A percentile compares a stretch with the other conserved stretches of the same genome.
Conservation (phyloP, 2,113 vertebrate genomes). For the Isurus oxyrinchus region DNA sequence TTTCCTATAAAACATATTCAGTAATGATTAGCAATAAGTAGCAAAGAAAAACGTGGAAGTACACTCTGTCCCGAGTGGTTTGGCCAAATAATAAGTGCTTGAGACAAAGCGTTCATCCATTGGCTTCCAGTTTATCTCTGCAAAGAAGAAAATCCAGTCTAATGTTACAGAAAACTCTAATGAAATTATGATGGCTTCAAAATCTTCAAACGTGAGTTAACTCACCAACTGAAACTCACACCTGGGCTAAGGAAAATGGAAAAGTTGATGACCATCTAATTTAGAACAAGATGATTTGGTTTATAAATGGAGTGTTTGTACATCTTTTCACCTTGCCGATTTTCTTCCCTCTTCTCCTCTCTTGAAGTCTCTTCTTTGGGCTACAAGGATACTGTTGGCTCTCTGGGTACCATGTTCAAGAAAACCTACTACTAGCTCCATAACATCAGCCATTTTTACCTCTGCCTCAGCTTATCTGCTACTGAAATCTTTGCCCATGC, state of each 20-base stretch:
- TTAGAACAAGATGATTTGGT: background rate
- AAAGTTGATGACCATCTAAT: background rate
- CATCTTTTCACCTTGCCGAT: background rate
- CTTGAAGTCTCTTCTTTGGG: background rate
- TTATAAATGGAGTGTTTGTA: background rate
- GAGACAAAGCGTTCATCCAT: background rate
- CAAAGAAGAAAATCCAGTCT: background rate
- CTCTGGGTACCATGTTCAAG: background rate
- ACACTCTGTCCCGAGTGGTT: background rate
- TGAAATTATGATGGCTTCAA: no score
- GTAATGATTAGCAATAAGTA: background rate
- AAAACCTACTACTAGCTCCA: background rate
- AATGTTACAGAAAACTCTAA: background rate
- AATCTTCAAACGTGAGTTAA: background rate
- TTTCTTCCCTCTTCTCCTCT: background rate
- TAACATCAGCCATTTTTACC: background rate
- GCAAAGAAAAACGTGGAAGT: background rate
- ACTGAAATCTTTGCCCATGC: background rate
- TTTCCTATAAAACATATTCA: background rate
- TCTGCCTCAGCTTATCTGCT: background rate
- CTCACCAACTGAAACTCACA: no score
- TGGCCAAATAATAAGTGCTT: background rate
- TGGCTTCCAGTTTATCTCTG: background rate
- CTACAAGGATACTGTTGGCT: background rate
- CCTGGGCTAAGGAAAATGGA: background rate